These are phyloP conservation scores for Rousettus leschenaultii DNA, from an alignment of 2,113 vertebrate species.

Conservation along the genomic window DNA sequence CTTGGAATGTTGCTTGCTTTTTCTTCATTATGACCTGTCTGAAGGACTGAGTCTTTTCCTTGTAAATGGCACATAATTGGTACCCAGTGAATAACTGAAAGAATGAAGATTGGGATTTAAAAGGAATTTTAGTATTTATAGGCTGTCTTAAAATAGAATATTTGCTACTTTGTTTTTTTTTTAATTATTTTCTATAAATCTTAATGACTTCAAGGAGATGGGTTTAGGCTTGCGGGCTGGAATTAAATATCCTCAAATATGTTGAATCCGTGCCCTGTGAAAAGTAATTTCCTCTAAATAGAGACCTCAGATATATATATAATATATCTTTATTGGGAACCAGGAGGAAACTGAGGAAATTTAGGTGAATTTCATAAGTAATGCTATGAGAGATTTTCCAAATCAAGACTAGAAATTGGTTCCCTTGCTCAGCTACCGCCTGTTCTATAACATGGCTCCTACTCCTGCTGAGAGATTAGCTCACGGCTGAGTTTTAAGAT, in stretches of 20 bases:
- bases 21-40: not conserved
- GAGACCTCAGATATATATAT: not conserved
- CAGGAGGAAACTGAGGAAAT: not conserved
- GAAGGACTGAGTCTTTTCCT: not conserved
- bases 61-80: not conserved
- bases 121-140: not conserved
- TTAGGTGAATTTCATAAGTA: not conserved
- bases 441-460: too few species aligned
- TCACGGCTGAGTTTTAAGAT: not conserved
- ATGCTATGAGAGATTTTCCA: not conserved
- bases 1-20: not conserved
- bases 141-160: not conserved
- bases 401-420: not conserved
- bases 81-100: not conserved
- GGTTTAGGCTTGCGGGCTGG: not conserved
- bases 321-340: not conserved
- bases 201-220: not conserved
- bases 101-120: not conserved
- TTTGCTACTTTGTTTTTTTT: not conserved
- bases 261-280: not conserved
- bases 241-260: not conserved
- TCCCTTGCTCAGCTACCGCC: not conserved
- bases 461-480: not conserved
- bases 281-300: not conserved
- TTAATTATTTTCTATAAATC: not conserved